These are phyloP conservation scores for Plagiodera versicolora DNA, from an alignment of 2,888 invertebrate genomes.

Conservation along the genomic window DNA sequence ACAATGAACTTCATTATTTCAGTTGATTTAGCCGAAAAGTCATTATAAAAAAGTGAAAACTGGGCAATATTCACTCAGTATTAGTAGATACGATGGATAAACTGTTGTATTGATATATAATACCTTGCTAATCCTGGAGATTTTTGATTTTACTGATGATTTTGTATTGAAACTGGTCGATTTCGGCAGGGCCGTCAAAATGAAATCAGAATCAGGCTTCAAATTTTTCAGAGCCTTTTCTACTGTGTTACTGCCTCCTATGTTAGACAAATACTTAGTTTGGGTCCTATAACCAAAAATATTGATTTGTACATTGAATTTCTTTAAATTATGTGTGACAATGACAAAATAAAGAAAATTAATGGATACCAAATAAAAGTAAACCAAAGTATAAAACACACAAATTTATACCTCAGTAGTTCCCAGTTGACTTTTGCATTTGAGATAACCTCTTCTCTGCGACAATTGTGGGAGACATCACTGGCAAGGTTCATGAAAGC, in stretches of 20 bases:
- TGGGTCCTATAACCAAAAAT: constrained; percentile 49
- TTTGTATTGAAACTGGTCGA: constrained; percentile 30
- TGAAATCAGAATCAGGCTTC: constrained; percentile 52
- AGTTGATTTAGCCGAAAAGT: too few relatives aligned
- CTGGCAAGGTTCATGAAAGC: constrained; percentile 66
- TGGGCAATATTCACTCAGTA: too few relatives aligned
- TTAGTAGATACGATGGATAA: too few relatives aligned
- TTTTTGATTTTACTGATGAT: constrained; percentile 18
- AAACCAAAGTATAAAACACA: too few relatives aligned
- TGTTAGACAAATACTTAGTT: constrained; percentile 61
- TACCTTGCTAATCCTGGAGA: constrained; percentile 46
- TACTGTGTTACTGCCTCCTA: constrained; percentile 38
- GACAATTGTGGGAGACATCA: constrained; percentile 61
- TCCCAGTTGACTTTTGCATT: constrained; percentile 90
- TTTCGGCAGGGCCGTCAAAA: constrained; percentile 50
- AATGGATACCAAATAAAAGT: too few relatives aligned
- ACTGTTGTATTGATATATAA: constrained; percentile 35
- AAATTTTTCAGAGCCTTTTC: constrained; percentile 46
- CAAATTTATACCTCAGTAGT: constrained; percentile 62
- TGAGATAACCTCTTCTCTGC: constrained; percentile 81
- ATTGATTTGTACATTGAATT: too few relatives aligned
- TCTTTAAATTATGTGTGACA: too few relatives aligned
- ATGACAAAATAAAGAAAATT: too few relatives aligned
- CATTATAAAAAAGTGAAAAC: too few relatives aligned
- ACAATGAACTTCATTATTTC: too few relatives aligned